Conservation (phyloP, 2,888 invertebrate species). For the Eutolmus rufibarbis region DNA sequence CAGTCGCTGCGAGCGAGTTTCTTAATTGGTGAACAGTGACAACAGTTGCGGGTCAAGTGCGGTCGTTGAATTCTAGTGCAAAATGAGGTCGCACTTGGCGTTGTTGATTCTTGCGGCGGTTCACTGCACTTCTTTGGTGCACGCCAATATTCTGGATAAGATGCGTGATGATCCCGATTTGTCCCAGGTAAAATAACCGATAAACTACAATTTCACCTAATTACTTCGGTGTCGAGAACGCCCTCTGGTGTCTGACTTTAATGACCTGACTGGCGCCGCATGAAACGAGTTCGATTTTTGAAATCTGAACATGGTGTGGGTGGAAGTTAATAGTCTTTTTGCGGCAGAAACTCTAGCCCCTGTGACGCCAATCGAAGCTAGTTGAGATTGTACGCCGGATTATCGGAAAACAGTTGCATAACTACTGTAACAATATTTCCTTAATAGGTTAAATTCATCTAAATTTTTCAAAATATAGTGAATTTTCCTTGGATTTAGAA, state of each 20-base stretch:
- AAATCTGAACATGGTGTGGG: neutral
- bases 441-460: no score
- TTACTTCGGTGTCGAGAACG: neutral
- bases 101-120: conserved; percentile 46
- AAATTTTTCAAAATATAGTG: no score
- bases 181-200: conserved; percentile 67
- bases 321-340: neutral
- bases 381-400: neutral
- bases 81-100: conserved; percentile 44
- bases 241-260: neutral
- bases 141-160: conserved; percentile 68
- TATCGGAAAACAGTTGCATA: neutral
- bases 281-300: neutral
- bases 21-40: conserved; percentile 13
- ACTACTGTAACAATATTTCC: neutral
- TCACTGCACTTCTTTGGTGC: conserved; percentile 53
- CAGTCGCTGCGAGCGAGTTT: neutral
- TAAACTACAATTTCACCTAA: neutral
- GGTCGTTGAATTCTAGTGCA: conserved; percentile 1
- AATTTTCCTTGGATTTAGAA: no score
- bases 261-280: neutral
- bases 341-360: neutral
- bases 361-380: neutral
- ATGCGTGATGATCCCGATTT: conserved; percentile 71
- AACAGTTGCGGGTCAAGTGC: conserved; percentile 21